Conservation (phyloP, 2,797 vertebrate genomes). For the Melopsittacus undulatus region DNA sequence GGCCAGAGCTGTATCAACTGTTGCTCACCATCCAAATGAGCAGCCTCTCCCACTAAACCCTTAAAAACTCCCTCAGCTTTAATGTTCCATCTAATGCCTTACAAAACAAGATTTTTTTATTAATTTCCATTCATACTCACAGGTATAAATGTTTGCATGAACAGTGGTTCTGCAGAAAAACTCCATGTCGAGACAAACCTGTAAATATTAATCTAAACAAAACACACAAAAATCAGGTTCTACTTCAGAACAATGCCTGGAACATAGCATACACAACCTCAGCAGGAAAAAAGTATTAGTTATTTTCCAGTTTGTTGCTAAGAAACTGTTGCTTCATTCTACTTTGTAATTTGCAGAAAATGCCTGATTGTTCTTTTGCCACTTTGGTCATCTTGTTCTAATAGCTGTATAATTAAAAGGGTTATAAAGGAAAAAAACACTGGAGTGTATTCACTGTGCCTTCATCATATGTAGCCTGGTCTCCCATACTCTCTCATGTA, state of each 20-base stretch:
- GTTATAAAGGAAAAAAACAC: not conserved
- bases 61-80: not conserved
- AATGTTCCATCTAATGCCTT: not conserved
- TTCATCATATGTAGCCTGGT: not conserved
- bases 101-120: not conserved
- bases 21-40: not conserved
- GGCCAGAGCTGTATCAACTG: not conserved
- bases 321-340: conserved; percentile 69
- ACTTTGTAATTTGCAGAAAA: conserved; percentile 51
- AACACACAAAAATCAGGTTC: not conserved
- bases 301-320: conserved; percentile 72
- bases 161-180: not conserved
- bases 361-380: conserved; percentile 46
- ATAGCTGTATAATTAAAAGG: conserved; percentile 34
- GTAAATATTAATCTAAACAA: not conserved
- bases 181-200: not conserved
- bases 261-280: not conserved
- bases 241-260: conserved; percentile 1
- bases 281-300: conserved; percentile 35
- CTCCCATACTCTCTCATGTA: not conserved
- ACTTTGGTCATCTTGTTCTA: conserved; percentile 19
- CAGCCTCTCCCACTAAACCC: not conserved
- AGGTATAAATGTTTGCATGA: not conserved
- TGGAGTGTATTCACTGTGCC: not conserved
- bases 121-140: not conserved